Evolutionary conservation across 2,113 vertebrate genomes (phyloP).

Genomic region (Turnix velox): DNA sequence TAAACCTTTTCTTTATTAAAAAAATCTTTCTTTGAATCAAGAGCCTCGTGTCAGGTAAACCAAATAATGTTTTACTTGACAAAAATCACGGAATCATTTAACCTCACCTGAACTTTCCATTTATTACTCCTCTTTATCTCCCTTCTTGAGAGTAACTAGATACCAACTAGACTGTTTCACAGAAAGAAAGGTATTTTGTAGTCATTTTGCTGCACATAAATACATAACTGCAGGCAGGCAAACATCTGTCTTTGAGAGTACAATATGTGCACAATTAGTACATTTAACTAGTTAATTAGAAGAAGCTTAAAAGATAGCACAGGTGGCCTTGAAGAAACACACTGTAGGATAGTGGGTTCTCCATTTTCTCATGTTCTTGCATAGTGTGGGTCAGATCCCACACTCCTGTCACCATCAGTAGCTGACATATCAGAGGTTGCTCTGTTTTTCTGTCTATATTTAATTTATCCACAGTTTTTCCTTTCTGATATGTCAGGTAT

Average conservation of each 20-base stretch:
- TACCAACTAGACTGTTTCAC: not conserved
- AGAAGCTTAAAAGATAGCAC: not conserved
- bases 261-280: not conserved
- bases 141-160: not conserved
- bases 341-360: not conserved
- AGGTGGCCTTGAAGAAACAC: not conserved
- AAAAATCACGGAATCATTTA: not conserved
- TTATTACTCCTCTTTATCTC: not conserved
- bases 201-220: not conserved
- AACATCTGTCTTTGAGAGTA: not conserved
- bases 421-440: not conserved
- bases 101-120: not conserved
- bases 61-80: not conserved
- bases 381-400: not conserved
- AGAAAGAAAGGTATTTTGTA: not conserved
- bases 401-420: not conserved
- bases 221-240: not conserved
- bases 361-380: not conserved
- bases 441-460: not conserved
- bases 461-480: not conserved
- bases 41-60: not conserved
- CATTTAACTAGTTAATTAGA: not conserved
- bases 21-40: not conserved
- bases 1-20: not conserved
- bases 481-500: not conserved